These are phyloP conservation scores for Phengaris alcon DNA, from an alignment of 2,888 invertebrate genomes.

Conservation along the genomic window DNA sequence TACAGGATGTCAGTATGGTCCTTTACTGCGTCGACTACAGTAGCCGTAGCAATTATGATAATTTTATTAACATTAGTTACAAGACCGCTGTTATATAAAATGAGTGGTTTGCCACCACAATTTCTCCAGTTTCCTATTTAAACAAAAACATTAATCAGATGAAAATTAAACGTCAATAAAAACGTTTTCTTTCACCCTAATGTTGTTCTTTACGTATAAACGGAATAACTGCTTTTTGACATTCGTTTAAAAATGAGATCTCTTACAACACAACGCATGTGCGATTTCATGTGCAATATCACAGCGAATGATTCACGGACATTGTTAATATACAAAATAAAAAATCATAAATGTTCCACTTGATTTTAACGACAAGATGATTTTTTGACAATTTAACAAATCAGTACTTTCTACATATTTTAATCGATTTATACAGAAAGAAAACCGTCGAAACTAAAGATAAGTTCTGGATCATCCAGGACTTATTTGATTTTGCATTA, in stretches of 20 bases:
- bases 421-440: no score
- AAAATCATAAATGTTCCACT: no score
- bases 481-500: not conserved
- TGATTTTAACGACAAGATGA: no score
- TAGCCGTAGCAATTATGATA: no score
- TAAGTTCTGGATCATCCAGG: not conserved
- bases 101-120: slow-evolving; percentile 30
- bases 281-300: slow-evolving; percentile 25
- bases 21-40: not conserved
- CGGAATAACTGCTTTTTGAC: slow-evolving; percentile 20
- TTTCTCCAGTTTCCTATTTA: not conserved
- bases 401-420: no score
- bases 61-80: slow-evolving; percentile 23
- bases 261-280: slow-evolving; percentile 42
- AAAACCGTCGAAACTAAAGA: no score
- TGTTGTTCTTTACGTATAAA: not conserved
- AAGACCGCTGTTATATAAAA: not conserved
- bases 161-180: not conserved
- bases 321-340: not conserved
- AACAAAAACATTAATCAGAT: not conserved
- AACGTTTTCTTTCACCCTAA: not conserved
- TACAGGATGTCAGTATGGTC: no score
- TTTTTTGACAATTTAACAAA: no score
- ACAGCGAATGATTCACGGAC: slow-evolving; percentile 8
- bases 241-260: slow-evolving; percentile 50